Conservation (phyloP, 2,797 vertebrate species). For the Harpagifer antarcticus region DNA sequence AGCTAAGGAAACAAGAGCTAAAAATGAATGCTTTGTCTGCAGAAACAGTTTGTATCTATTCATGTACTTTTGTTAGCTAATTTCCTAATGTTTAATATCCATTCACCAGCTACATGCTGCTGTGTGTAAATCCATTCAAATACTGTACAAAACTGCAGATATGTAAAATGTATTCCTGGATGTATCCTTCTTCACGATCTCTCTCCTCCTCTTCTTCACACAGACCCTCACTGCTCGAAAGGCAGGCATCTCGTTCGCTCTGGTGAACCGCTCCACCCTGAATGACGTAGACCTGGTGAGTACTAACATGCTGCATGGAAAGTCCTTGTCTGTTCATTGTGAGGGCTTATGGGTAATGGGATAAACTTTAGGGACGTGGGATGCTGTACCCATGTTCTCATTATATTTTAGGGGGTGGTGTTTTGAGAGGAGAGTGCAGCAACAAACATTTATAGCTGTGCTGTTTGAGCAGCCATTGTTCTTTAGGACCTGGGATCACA, state of each 20-base stretch:
- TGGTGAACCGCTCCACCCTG: slow-evolving; percentile 93
- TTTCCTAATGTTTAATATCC: neutral
- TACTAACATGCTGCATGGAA: slow-evolving; percentile 50
- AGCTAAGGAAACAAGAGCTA: neutral
- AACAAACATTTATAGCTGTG: slow-evolving; percentile 37
- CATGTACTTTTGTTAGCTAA: neutral
- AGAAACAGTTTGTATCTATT: neutral
- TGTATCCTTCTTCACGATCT: slow-evolving; percentile 31
- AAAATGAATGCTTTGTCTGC: neutral
- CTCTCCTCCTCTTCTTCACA: slow-evolving; percentile 11
- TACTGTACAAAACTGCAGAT: slow-evolving; percentile 10
- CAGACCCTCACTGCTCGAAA: slow-evolving; percentile 98
- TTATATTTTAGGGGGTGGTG: slow-evolving; percentile 32
- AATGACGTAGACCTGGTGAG: slow-evolving; percentile 98
- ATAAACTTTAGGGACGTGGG: slow-evolving; percentile 17
- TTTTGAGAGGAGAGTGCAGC: slow-evolving; percentile 10
- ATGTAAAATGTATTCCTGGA: slow-evolving; percentile 30
- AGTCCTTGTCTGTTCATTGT: slow-evolving; percentile 42
- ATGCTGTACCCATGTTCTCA: slow-evolving; percentile 32
- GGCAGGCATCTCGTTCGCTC: slow-evolving; percentile 96
- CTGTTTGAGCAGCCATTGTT: slow-evolving; percentile 37
- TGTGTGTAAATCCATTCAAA: slow-evolving; percentile 20
- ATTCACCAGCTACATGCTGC: neutral
- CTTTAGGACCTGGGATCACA: slow-evolving; percentile 12
- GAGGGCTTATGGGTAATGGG: slow-evolving; percentile 28